These are phyloP conservation scores for Gryon sp. DNA, from an alignment of 1,140 invertebrate species.

Conservation along the genomic window DNA sequence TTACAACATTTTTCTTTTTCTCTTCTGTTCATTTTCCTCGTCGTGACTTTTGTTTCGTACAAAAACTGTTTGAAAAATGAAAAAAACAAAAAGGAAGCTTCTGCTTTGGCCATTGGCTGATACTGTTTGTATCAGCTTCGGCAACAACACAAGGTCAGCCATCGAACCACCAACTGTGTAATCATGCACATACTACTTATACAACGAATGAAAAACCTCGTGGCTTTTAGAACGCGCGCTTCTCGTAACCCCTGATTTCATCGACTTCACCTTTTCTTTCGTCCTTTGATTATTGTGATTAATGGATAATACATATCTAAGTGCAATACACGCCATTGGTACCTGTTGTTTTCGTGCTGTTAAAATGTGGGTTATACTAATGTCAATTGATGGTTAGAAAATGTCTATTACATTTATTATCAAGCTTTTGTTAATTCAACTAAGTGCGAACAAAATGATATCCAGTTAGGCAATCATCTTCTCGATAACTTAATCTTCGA, in stretches of 20 bases:
- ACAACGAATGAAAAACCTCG: conserved; percentile 13
- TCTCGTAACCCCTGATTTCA: conserved; percentile 23
- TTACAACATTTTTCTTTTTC: conserved; percentile 39
- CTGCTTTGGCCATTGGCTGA: conserved; percentile 18
- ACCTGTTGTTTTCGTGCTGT: not conserved
- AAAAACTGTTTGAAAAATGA: too few relatives aligned
- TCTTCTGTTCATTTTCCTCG: conserved; percentile 22
- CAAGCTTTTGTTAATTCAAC: too few relatives aligned
- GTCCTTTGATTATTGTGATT: conserved; percentile 7
- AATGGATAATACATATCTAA: conserved; percentile 5
- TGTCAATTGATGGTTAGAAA: not conserved
- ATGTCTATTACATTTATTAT: too few relatives aligned
- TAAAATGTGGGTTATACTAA: conserved; percentile 4
- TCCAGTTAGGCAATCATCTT: too few relatives aligned
- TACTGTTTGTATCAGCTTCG: conserved; percentile 11
- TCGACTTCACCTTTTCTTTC: conserved; percentile 9
- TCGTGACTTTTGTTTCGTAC: conserved; percentile 14
- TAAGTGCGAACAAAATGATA: too few relatives aligned
- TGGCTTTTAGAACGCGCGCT: conserved; percentile 20
- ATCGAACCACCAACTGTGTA: conserved; percentile 18
- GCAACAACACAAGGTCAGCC: conserved; percentile 35
- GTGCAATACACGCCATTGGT: not conserved
- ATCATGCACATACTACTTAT: conserved; percentile 29
- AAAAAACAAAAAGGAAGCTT: too few relatives aligned
- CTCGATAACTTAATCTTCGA: too few relatives aligned